A percentile compares a stretch with the other conserved stretches of the same genome.
phyloP scores from a whole-genome alignment of 2,113 vertebrate species.

The Urocynchramus pylzowi region DNA sequence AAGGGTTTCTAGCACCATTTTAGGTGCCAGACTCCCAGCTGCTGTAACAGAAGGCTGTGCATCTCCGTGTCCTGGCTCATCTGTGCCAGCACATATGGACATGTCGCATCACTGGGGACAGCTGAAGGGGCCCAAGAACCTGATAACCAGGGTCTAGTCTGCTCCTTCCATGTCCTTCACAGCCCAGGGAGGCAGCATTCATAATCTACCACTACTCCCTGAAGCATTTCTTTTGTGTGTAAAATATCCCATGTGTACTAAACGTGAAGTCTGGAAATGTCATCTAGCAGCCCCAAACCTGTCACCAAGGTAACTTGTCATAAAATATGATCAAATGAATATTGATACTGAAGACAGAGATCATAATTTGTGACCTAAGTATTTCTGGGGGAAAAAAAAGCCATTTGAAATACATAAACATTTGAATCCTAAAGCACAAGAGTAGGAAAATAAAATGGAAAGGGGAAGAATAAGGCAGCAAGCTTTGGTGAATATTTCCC shows the following conservation, averaged over 20 bases:
- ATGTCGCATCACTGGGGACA: neutral
- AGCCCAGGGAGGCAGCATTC: neutral
- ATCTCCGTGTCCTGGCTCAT: neutral
- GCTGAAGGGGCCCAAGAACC: neutral
- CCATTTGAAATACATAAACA: neutral
- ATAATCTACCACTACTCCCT: neutral
- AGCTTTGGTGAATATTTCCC: neutral
- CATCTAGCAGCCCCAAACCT: neutral
- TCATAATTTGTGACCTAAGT: neutral
- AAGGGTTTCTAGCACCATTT: slow-evolving; percentile 20
- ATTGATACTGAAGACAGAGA: neutral
- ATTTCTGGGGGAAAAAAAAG: neutral
- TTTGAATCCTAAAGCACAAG: neutral
- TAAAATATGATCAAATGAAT: neutral
- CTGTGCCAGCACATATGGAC: neutral
- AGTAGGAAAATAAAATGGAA: neutral
- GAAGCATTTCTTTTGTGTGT: neutral
- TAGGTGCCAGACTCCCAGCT: slow-evolving; percentile 56
- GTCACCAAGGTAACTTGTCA: neutral
- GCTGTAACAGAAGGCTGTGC: slow-evolving; percentile 32
- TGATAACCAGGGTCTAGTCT: neutral
- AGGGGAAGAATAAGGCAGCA: neutral
- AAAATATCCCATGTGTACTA: neutral
- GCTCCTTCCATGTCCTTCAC: neutral
- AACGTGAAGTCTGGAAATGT: neutral